These are phyloP conservation scores for Sturnira hondurensis DNA, from an alignment of 2,113 vertebrate genomes.

Conservation along the genomic window DNA sequence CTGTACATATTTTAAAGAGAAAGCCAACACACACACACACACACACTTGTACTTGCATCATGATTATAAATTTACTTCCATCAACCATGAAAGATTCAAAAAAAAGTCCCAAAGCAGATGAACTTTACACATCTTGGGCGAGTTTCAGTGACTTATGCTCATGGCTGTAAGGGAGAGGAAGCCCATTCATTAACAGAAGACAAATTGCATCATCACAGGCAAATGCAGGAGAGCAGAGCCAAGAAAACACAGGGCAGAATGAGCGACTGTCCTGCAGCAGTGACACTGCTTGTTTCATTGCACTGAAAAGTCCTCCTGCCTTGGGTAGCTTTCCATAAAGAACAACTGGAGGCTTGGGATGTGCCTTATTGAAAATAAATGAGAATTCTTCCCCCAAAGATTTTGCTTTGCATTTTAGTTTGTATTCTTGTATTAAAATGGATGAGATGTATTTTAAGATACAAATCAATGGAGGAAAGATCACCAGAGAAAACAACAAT, in stretches of 20 bases:
- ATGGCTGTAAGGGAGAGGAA: neutral
- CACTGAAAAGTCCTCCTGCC: neutral
- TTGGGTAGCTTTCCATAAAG: slow-evolving; percentile 24
- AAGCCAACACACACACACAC: neutral
- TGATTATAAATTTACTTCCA: slow-evolving; percentile 19
- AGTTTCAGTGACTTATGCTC: neutral
- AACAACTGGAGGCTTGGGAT: slow-evolving; percentile 14
- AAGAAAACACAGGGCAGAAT: neutral
- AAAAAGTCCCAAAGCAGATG: neutral
- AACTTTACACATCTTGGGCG: neutral
- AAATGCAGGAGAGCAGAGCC: neutral
- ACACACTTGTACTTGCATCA: neutral
- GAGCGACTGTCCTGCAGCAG: neutral
- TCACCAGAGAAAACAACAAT: slow-evolving; percentile 8
- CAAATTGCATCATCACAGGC: neutral
- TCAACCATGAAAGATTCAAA: neutral
- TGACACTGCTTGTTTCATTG: neutral
- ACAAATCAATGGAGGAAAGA: neutral
- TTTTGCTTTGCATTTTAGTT: slow-evolving; percentile 54
- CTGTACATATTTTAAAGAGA: neutral
- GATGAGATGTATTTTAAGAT: slow-evolving; percentile 30
- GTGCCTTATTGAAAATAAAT: slow-evolving; percentile 61
- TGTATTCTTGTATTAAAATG: slow-evolving; percentile 46
- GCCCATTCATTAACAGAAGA: neutral
- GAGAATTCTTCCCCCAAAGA: slow-evolving; percentile 15